Evolutionary conservation across 2,113 vertebrate genomes (phyloP).

Genomic region (Cryptoleucopteryx plumbea): DNA sequence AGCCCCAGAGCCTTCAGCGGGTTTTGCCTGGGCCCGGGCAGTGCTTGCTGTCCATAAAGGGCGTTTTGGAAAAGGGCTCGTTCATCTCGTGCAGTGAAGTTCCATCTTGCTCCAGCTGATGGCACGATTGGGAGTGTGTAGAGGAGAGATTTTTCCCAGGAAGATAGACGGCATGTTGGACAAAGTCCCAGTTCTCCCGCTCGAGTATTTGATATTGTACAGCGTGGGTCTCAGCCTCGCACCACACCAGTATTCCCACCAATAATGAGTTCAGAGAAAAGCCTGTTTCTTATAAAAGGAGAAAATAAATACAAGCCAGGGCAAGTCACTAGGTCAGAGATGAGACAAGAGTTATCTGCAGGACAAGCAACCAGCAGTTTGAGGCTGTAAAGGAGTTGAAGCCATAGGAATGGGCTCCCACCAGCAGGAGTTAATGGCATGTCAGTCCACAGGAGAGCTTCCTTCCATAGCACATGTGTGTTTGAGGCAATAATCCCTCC

Average conservation of each 20-base stretch:
- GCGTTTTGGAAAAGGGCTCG: fast-evolving
- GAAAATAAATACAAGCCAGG: conserved; percentile 3
- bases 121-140: neutral
- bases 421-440: conserved; percentile 38
- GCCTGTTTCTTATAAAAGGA: conserved; percentile 26
- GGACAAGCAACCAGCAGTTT: neutral
- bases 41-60: neutral
- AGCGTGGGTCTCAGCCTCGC: neutral
- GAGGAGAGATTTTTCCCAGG: neutral
- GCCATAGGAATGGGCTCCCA: neutral
- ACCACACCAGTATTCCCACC: neutral
- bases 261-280: neutral
- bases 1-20: fast-evolving
- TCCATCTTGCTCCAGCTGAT: neutral
- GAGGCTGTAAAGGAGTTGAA: neutral
- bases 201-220: neutral
- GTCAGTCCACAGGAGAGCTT: neutral
- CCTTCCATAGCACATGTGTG: conserved; percentile 1
- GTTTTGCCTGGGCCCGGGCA: neutral
- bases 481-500: conserved; percentile 1
- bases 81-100: neutral
- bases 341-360: neutral
- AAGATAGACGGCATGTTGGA: neutral
- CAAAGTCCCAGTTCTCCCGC: neutral
- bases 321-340: conserved; percentile 1